Base-by-base conservation (phyloP, 2,113 vertebrate genomes). In the Anser brachyrhynchus region DNA sequence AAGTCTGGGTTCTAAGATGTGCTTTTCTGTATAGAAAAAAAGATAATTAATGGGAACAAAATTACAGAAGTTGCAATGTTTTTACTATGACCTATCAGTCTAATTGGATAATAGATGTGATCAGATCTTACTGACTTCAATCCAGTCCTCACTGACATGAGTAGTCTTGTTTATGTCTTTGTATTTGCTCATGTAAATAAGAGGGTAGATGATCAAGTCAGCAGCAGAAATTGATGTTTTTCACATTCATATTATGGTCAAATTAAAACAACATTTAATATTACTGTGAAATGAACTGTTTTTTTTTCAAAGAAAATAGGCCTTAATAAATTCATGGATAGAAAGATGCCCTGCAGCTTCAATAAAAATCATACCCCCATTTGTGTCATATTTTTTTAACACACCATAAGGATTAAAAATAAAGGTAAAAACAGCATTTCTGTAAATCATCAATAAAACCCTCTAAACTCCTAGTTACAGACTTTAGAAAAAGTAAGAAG, bases 301-400 rank as follows among this genome's bases (percentile, higher is more conserved):
- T 51, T 51, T 74, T 93, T 85, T 90, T 78, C 19, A 92, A 82
- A 66, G 44, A 66, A 33, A 28, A 64, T 44, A 90, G 31, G 37
- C 41, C 78, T 87, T 89, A 74, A 87, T 89, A 74, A 91, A 71
- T 94, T 92, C 6, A n/a, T 55, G 10, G 67, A 33, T 41, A 61
- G 33, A 87, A 81, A 59, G 21, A 87, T 93, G 31, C 39, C 76
- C 76, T 97, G 61, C 51, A 94, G 59, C 83, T 92, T 95, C 64
- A 67, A 15, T 92, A 89, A 92, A 64, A 76, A 41, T 76, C 31
- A 76, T 82, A 76, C 2, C 3, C 5, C 5, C 3, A 7, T 87
- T 90, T 91, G 41, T 86, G 70, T 96, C 81, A 44, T 96, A 92
- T n/a, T 55, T 95, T 65, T 94, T 64, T 61, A 83, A 95, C 92